Base-by-base conservation (phyloP, 2,888 invertebrate species). In the Plusia festucae region DNA sequence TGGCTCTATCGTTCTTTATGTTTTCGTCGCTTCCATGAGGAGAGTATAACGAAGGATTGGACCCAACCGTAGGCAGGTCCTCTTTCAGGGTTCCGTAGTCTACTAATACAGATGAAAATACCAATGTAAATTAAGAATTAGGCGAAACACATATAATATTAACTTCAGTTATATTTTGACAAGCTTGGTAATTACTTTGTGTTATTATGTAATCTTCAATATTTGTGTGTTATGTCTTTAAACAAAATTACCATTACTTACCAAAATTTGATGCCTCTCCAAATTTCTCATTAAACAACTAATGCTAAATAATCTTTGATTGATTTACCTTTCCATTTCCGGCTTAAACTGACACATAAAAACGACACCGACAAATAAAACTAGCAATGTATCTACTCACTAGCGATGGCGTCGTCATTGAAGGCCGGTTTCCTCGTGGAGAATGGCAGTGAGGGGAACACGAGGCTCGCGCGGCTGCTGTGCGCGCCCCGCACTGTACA, bases 41-140 rank as follows among this genome's bases (percentile, higher is more conserved):
- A 0, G 96, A 96, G 81, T 92, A 94, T 54, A 96, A 90, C 0
- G 96, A 96, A 2, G 96, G 96, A 82, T 97, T 96, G 0, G 97
- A 97, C 0, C 97, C 97, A 73, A 97, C 91, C 0, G 96, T 93
- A 61, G 96, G 92, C 61, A 96, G 90, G 68, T 97, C 97, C 84
- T 97, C 97, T 69, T 96, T 96, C 56, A 97, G 88, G 0, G 97
- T 96, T 1, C 97, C 97, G 82, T 97, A 97, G 87, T 97, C 97
- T 97, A 74, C 60, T 70, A 51, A n/a, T 40, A 40, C 40, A 40
- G 40, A 40, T 40, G 3, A 24, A 27, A 32, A 27, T n/a, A 32
- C 13, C 15, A 52, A 52, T 15, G 16, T 49, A 49, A 49, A 18
- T 18, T 49, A 11, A 49, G 46, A 20, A 11, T 20, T 13, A 20